Percentiles rank a stretch among this genome's conserved stretches.
Conservation (phyloP, 2,888 invertebrate species). For the Callimorpha dominula region DNA sequence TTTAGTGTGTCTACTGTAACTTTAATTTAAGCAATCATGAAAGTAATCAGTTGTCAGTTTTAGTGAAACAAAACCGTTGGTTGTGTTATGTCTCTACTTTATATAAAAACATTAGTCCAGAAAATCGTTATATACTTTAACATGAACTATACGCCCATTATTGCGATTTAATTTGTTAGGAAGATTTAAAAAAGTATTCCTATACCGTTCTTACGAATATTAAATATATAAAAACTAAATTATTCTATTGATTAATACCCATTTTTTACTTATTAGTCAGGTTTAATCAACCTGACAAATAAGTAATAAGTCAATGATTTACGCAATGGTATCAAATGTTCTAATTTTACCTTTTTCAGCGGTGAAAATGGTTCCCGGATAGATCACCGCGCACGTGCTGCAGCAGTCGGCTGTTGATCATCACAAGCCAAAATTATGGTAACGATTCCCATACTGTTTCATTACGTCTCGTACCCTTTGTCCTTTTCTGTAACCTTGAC, state of each 20-base stretch:
- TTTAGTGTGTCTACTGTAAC: too few relatives aligned
- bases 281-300: too few relatives aligned
- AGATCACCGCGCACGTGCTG: neutral
- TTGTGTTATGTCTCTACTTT: too few relatives aligned
- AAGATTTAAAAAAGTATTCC: neutral
- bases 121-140: neutral
- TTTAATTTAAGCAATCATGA: too few relatives aligned
- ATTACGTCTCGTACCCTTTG: too few relatives aligned
- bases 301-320: too few relatives aligned
- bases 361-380: neutral
- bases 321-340: neutral
- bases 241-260: too few relatives aligned
- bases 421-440: neutral
- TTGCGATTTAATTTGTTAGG: neutral
- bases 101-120: neutral
- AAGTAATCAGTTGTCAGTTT: too few relatives aligned
- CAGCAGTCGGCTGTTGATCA: neutral
- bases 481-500: too few relatives aligned
- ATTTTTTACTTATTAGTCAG: neutral
- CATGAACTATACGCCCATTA: neutral
- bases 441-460: neutral
- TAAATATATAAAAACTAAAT: neutral
- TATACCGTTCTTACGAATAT: neutral
- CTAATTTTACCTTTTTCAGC: neutral
- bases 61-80: too few relatives aligned